A percentile compares a stretch with the other conserved stretches of the same genome.
Conservation (phyloP, 2,888 invertebrate genomes). For the Phorcus lineatus region DNA sequence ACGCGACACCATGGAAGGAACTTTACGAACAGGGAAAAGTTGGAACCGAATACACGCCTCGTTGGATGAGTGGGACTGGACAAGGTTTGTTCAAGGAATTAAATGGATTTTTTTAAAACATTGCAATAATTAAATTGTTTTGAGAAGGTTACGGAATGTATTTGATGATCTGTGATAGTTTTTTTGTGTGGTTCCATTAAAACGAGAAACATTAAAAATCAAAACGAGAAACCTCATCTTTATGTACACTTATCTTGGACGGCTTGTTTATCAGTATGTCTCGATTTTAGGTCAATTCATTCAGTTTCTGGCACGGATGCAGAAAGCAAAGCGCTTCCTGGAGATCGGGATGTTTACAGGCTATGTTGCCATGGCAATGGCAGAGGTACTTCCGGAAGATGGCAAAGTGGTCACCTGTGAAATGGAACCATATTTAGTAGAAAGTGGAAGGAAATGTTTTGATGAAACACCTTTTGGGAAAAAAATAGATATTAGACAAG, state of each 20-base stretch:
- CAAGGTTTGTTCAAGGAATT: not conserved
- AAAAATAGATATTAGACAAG: not conserved
- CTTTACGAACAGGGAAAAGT: not conserved
- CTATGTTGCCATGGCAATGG: slow-evolving; percentile 51
- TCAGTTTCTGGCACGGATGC: slow-evolving; percentile 48
- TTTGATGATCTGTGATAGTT: too few relatives aligned
- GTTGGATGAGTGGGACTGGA: not conserved
- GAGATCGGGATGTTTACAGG: slow-evolving; percentile 60
- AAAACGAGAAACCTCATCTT: too few relatives aligned
- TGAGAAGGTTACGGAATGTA: too few relatives aligned
- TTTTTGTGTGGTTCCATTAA: too few relatives aligned
- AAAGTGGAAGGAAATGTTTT: not conserved
- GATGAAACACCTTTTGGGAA: not conserved
- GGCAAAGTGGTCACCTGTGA: slow-evolving; percentile 52
- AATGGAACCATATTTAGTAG: slow-evolving; percentile 44
- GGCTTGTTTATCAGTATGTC: too few relatives aligned
- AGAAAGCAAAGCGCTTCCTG: slow-evolving; percentile 45
- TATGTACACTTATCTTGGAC: too few relatives aligned
- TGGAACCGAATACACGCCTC: not conserved
- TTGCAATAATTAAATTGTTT: too few relatives aligned
- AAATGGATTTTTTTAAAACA: too few relatives aligned
- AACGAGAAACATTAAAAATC: too few relatives aligned
- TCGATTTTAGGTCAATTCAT: slow-evolving; percentile 44
- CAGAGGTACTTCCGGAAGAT: slow-evolving; percentile 52
- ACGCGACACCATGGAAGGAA: not conserved